Conservation (phyloP, 2,113 vertebrate species). For the Tetrax tetrax region DNA sequence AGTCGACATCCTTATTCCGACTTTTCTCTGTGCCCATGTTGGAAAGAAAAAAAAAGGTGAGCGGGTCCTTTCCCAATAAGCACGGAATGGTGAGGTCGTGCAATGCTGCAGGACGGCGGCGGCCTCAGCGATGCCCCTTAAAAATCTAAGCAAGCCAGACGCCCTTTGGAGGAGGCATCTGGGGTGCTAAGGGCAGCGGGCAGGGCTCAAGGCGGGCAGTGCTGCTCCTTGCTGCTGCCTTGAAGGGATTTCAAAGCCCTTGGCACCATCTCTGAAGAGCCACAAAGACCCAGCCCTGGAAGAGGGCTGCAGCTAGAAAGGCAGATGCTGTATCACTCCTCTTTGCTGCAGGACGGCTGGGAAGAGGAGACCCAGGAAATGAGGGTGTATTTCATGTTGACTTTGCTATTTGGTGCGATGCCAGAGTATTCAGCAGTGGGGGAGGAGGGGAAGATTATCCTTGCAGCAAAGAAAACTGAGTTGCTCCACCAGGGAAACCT, state of each 20-base stretch:
- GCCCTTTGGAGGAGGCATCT: neutral
- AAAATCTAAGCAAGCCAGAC: neutral
- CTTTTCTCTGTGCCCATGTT: neutral
- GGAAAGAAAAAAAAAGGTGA: neutral
- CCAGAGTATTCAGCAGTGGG: neutral
- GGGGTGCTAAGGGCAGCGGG: neutral
- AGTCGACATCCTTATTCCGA: neutral
- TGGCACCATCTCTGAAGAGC: neutral
- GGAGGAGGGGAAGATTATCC: neutral
- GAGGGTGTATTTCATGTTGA: slow-evolving; percentile 37
- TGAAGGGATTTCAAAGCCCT: neutral
- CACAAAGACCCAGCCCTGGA: neutral
- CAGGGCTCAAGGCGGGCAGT: neutral
- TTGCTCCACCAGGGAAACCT: neutral
- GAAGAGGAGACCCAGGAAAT: slow-evolving; percentile 28
- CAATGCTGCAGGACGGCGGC: neutral
- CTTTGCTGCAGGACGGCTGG: neutral
- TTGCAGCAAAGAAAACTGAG: neutral
- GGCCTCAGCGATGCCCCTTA: neutral
- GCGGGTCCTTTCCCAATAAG: rapidly evolving
- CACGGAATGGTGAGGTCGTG: neutral
- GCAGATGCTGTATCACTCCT: neutral
- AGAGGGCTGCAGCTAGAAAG: neutral
- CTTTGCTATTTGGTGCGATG: neutral
- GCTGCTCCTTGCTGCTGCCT: neutral